Evolutionary conservation across 2,113 vertebrate species (phyloP), one percentile per base, ranked within the genome.

Genomic region (Gambusia affinis): DNA sequence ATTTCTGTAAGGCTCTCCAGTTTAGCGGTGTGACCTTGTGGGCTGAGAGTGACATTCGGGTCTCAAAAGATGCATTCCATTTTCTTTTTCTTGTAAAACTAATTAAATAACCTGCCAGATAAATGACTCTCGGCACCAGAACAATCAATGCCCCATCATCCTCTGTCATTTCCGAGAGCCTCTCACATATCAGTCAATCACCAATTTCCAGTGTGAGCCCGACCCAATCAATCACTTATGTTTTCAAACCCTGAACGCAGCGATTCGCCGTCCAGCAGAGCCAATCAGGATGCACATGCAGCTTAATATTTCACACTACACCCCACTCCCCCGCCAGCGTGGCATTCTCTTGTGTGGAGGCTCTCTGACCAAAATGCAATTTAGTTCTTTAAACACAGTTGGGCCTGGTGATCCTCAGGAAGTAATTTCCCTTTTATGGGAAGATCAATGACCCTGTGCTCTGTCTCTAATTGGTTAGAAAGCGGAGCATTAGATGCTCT

Each of bases 381-480:
- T 89, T 86, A 75, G 65, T 74, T 88, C 82, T 83, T 89, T 79
- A 87, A 83, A 85, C 81, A 83, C 82, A 76, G 70, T 35, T 30
- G 54, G 61, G 66, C 64, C 80, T 22, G 19, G 47, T 66, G 75
- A 85, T 88, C 71, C 72, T 76, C 80, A 85, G 88, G 79, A 89
- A 91, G 85, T 82, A 80, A 87, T 88, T 86, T 91, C 75, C 80
- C 83, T 70, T 88, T 84, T 82, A 85, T 44, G 29, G 75, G 76
- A 73, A 77, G 87, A 88, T 91, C 85, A 86, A 85, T 88, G 85
- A 84, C 85, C 86, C 81, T 4, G 67, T 29, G 14, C 84, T 57
- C 73, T 11, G 4, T 54, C 79, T 83, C 76, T 91, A 88, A 90
- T 90, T 85, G 88, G 84, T 87, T 78, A 71, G 83, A 88, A 88